A percentile compares a stretch with the other conserved stretches of the same genome.
These are phyloP conservation scores for Proctacanthus coquilletti DNA, from an alignment of 1,140 invertebrate genomes.

Conservation along the genomic window DNA sequence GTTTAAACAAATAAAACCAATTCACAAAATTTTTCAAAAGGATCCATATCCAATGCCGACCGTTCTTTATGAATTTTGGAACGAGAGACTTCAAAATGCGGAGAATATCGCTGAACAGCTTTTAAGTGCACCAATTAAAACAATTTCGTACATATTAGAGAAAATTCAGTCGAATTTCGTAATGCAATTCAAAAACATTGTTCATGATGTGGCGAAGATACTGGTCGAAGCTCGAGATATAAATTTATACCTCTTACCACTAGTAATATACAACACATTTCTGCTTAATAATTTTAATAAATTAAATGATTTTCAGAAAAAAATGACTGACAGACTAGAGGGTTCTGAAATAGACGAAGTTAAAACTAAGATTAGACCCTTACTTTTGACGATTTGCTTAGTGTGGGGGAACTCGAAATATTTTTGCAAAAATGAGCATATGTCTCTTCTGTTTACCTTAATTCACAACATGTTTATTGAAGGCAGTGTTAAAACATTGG, in stretches of 20 bases:
- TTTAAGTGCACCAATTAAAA: conserved; percentile 56
- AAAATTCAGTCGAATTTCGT: conserved; percentile 56
- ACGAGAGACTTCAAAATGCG: conserved; percentile 49
- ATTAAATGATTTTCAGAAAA: conserved; percentile 10
- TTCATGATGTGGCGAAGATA: conserved; percentile 47
- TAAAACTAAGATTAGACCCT: conserved; percentile 40
- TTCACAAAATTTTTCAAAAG: conserved; percentile 13
- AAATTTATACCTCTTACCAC: conserved; percentile 43
- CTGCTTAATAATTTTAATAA: not conserved
- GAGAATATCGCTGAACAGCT: conserved; percentile 74
- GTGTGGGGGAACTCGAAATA: conserved; percentile 73
- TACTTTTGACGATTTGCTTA: conserved; percentile 60
- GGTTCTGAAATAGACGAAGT: conserved; percentile 49
- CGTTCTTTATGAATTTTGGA: conserved; percentile 55
- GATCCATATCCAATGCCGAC: conserved; percentile 42
- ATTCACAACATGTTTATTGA: conserved; percentile 56
- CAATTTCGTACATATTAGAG: conserved; percentile 62
- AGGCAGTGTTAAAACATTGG: conserved; percentile 31
- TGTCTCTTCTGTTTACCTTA: conserved; percentile 50
- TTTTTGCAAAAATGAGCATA: conserved; percentile 57
- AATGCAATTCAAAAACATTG: conserved; percentile 47
- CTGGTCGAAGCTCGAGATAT: conserved; percentile 48
- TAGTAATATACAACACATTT: conserved; percentile 23
- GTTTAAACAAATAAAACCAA: conserved; percentile 36
- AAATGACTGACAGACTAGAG: conserved; percentile 53